Percentiles rank a stretch among this genome's conserved stretches.
Conservation (phyloP, 2,113 vertebrate species). For the Malurus elegans region DNA sequence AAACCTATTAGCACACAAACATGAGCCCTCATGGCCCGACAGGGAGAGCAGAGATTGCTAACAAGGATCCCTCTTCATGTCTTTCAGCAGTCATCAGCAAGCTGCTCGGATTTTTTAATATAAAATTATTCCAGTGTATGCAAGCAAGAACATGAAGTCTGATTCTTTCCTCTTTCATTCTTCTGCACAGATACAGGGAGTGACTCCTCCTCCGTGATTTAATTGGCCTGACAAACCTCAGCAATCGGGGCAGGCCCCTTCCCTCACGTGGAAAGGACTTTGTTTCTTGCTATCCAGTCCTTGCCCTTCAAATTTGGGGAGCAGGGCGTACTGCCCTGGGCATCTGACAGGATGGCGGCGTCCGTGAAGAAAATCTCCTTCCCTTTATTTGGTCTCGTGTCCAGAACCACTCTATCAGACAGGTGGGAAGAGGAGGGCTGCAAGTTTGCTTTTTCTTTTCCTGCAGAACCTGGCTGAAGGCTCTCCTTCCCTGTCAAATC, state of each 20-base stretch:
- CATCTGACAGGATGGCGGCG: not conserved
- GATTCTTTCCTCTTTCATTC: not conserved
- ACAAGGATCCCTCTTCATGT: not conserved
- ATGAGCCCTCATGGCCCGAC: not conserved
- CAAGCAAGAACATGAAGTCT: not conserved
- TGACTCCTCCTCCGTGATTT: rapidly evolving
- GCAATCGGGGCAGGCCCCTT: not conserved
- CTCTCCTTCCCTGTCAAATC: not conserved
- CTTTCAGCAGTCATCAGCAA: not conserved
- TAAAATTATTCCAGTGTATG: not conserved
- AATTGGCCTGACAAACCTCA: not conserved
- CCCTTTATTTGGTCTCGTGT: not conserved
- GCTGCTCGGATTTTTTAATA: not conserved
- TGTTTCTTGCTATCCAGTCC: not conserved
- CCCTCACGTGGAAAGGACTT: not conserved
- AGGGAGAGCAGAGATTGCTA: not conserved
- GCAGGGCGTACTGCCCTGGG: not conserved
- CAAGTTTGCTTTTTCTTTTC: not conserved
- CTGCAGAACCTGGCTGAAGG: not conserved
- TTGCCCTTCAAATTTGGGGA: not conserved
- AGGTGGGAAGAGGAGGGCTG: not conserved
- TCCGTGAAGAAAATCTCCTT: not conserved
- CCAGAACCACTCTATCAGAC: not conserved
- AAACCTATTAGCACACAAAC: not conserved
- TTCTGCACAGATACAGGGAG: not conserved